Conservation (phyloP, 92 coral and sea anemone species). For the Actinernus sp. region DNA sequence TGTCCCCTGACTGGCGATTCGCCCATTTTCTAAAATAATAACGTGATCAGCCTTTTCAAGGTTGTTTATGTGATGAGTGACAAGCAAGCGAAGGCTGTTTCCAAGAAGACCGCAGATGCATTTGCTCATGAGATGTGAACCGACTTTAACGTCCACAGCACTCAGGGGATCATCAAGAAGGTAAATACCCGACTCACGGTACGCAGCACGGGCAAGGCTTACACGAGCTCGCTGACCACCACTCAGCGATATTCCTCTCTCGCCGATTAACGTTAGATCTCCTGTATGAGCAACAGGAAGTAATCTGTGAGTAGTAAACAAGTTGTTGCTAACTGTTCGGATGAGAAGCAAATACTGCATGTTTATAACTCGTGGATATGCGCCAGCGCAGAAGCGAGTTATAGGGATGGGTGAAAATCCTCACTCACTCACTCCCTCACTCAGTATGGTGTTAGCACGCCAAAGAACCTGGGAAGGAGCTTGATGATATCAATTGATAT, state of each 20-base stretch:
- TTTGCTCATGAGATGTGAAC: slow-evolving; percentile 14
- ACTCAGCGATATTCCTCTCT: slow-evolving; percentile 19
- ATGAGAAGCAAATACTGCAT: no score
- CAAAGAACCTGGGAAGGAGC: no score
- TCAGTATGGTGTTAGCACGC: no score
- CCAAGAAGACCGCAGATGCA: slow-evolving; percentile 13
- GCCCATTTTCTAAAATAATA: slow-evolving; percentile 17
- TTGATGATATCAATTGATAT: no score
- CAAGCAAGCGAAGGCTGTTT: slow-evolving; percentile 29
- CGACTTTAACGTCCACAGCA: slow-evolving; percentile 2
- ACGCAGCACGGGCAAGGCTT: slow-evolving; percentile 49
- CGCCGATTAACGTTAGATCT: slow-evolving; percentile 22
- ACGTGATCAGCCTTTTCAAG: slow-evolving; percentile 17
- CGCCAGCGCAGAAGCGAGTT: no score
- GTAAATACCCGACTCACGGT: slow-evolving; percentile 27
- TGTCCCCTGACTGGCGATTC: slow-evolving; percentile 19
- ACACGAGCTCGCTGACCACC: slow-evolving; percentile 29
- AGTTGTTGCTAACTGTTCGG: no score
- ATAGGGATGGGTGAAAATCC: no score
- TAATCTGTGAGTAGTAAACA: no score
- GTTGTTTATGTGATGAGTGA: slow-evolving; percentile 4
- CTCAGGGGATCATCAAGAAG: slow-evolving; percentile 25
- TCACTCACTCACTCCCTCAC: no score
- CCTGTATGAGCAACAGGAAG: no score
- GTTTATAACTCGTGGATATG: no score